Base-by-base conservation (phyloP, 2,113 vertebrate genomes). In the Gobius niger region DNA sequence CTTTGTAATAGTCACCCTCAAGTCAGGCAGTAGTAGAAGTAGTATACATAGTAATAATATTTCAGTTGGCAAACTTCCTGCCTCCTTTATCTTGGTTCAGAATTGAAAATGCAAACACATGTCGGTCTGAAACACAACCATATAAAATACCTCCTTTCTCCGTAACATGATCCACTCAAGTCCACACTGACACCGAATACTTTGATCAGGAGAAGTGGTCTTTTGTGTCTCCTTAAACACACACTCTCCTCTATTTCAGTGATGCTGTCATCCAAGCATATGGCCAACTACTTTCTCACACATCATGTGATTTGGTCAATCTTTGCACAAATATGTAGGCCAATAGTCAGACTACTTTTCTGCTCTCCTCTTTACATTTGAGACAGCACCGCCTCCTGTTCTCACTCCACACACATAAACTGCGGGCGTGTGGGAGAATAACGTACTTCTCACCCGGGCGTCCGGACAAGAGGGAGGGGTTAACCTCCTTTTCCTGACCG, bases 381-480 rank as follows among this genome's bases (percentile, higher is more conserved):
- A 24, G 34, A 2, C 12, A 40, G 24, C 19, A 41, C 34, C 15
- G 34, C 56, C 18, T 13, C 24, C 51, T 10, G 7, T 11, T 10
- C 52, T 10, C 16, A 8, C 15, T 11, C 14, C 54, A 13, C 54
- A 7, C 57, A 60, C 34, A 42, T 7, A n/a, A 34, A 42, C 14
- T 1, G 7, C 10, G 3, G 42, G 41, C 53, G 59, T 65, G 50
- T 0, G 10, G 7, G 10, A 2, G 12, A n/a, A 62, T 52, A 81
- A 44, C 7, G 7, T 19, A 7, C 65, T 47, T 44, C n/a, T 62
- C 40, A 41, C 47, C n/a, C 11, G 57, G 1, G 47, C 34, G 71
- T 71, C 46, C 66, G 10, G 63, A 7, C n/a, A 8, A 66, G 72
- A 76, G 88, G 88, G 69, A 86, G 90, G 68, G 87, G 82, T 66